These are phyloP conservation scores for Syrista parreyssii DNA, from an alignment of 2,888 invertebrate species.

Conservation along the genomic window DNA sequence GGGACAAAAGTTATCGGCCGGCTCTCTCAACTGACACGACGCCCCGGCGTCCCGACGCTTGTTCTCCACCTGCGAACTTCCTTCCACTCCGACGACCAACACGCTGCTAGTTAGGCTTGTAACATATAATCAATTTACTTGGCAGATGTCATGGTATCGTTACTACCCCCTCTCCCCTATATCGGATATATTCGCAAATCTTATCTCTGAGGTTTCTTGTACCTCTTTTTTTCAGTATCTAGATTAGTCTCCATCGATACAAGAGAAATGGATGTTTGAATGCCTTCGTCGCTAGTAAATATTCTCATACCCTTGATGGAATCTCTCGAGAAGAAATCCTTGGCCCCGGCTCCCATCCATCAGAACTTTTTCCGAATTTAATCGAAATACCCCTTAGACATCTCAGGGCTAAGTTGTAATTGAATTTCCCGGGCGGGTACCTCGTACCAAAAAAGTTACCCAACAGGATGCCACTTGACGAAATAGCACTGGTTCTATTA, in stretches of 20 bases:
- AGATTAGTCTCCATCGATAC: not conserved
- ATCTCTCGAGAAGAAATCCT: not conserved
- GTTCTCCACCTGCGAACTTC: not conserved
- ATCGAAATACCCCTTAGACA: not conserved
- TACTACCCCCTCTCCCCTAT: not conserved
- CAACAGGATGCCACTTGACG: not conserved
- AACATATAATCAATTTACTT: not conserved
- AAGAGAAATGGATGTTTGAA: not conserved
- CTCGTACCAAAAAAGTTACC: not conserved
- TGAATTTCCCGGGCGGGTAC: not conserved
- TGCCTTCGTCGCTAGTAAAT: not conserved
- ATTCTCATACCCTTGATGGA: not conserved
- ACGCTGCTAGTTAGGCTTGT: not conserved
- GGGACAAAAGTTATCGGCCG: conserved; percentile 31
- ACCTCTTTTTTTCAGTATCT: not conserved
- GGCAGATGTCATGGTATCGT: not conserved
- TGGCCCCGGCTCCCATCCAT: not conserved
- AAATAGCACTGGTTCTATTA: not conserved
- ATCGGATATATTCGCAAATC: too few species aligned
- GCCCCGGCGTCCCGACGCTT: conserved; percentile 13
- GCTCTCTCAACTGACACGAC: conserved; percentile 33
- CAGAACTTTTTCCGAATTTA: conserved; percentile 3
- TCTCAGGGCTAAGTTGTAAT: not conserved
- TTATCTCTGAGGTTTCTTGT: not conserved
- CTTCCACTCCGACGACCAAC: not conserved